Conservation (phyloP, 2,113 vertebrate genomes). For the Prochilodus magdalenae region DNA sequence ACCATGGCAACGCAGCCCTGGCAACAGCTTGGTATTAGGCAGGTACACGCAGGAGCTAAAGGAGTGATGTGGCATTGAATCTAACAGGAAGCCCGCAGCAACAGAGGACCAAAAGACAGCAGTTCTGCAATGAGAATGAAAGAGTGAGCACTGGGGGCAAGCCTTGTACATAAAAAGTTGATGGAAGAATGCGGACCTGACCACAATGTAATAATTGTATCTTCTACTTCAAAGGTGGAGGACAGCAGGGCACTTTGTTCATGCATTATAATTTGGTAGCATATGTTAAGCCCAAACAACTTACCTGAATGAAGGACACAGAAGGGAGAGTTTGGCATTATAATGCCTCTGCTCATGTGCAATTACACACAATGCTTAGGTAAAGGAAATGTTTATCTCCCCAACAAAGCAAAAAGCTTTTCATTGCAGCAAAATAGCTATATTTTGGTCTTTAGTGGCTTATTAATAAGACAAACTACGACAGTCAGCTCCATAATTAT, state of each 20-base stretch:
- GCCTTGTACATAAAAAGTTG: background rate
- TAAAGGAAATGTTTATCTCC: too few relatives aligned
- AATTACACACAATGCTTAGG: too few relatives aligned
- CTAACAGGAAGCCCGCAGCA: background rate
- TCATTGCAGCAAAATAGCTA: too few relatives aligned
- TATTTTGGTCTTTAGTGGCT: too few relatives aligned
- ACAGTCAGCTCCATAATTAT: too few relatives aligned
- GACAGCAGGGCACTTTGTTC: background rate
- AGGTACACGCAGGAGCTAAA: conserved; percentile 2
- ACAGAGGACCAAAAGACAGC: conserved; percentile 5
- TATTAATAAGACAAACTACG: too few relatives aligned
- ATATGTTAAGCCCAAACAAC: background rate
- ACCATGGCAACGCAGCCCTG: conserved; percentile 46
- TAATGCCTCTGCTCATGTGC: background rate
- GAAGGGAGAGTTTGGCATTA: background rate
- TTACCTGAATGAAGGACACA: background rate
- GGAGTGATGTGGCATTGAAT: conserved; percentile 26
- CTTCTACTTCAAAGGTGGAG: background rate
- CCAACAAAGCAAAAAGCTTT: too few relatives aligned
- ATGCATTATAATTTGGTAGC: background rate
- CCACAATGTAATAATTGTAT: background rate
- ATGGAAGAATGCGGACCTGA: background rate
- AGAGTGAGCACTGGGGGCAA: background rate
- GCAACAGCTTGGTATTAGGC: conserved; percentile 47
- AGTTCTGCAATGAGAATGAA: background rate